Conservation (phyloP, 2,113 vertebrate genomes). For the Gnathonemus longibarbis region DNA sequence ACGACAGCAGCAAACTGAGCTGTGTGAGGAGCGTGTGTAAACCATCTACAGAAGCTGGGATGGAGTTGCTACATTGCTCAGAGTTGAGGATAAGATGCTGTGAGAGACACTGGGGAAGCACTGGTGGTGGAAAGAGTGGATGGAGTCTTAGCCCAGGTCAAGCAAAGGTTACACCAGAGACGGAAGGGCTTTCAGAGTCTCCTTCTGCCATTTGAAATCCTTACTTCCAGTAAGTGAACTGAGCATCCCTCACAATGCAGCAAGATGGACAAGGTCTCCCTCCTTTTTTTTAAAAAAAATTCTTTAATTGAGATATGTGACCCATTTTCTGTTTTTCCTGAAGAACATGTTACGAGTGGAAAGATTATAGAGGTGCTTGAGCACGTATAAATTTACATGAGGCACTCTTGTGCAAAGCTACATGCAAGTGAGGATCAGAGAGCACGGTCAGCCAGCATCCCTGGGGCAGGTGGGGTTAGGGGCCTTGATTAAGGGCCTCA, state of each 20-base stretch:
- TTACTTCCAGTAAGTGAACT: constrained; percentile 29
- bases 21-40: neutral
- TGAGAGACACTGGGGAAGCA: neutral
- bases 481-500: neutral
- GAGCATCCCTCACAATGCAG: constrained; percentile 42
- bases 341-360: neutral
- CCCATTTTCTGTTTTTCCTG: neutral
- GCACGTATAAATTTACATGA: neutral
- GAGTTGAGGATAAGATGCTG: neutral
- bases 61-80: neutral
- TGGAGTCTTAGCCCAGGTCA: neutral
- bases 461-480: neutral
- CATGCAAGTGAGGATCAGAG: neutral
- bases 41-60: neutral
- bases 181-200: neutral
- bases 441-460: neutral
- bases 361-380: neutral
- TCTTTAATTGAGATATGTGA: neutral
- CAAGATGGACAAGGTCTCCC: constrained; percentile 28
- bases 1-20: constrained; percentile 46
- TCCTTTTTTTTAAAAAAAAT: constrained; percentile 15
- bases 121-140: neutral
- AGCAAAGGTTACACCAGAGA: neutral
- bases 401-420: neutral
- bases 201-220: neutral